These are phyloP conservation scores for Lepilemur septentrionalis DNA, from an alignment of 2,797 vertebrate species.

Conservation along the genomic window DNA sequence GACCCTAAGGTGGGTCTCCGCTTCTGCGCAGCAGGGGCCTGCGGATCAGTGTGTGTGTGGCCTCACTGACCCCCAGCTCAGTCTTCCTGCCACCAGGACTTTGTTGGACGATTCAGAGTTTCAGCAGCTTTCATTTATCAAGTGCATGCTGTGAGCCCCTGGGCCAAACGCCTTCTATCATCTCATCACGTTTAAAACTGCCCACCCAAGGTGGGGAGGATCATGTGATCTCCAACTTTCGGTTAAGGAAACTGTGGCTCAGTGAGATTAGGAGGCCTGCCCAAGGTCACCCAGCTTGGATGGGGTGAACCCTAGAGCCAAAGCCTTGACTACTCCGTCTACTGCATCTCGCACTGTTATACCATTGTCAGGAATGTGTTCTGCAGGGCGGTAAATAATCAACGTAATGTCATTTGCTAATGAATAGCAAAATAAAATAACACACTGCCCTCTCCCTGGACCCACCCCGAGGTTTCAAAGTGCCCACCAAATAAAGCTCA, in stretches of 20 bases:
- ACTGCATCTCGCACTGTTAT: background rate
- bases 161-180: rapidly evolving
- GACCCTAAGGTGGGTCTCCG: background rate
- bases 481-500: background rate
- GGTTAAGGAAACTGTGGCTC: background rate
- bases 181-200: background rate
- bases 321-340: background rate
- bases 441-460: background rate
- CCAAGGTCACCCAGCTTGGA: background rate
- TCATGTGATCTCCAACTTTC: background rate
- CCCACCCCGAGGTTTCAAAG: background rate
- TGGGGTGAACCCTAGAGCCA: background rate
- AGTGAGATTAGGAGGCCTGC: background rate
- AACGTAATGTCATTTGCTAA: background rate
- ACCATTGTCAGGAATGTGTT: background rate
- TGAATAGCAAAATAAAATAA: background rate
- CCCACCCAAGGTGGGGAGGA: background rate
- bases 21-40: background rate
- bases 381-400: background rate
- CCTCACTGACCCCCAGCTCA: background rate
- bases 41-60: background rate
- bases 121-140: background rate
- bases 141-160: background rate
- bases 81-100: background rate
- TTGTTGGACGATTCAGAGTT: background rate